Percentiles rank a stretch among this genome's conserved stretches.
Conservation (phyloP, 2,888 invertebrate genomes). For the Luffia ferchaultella region DNA sequence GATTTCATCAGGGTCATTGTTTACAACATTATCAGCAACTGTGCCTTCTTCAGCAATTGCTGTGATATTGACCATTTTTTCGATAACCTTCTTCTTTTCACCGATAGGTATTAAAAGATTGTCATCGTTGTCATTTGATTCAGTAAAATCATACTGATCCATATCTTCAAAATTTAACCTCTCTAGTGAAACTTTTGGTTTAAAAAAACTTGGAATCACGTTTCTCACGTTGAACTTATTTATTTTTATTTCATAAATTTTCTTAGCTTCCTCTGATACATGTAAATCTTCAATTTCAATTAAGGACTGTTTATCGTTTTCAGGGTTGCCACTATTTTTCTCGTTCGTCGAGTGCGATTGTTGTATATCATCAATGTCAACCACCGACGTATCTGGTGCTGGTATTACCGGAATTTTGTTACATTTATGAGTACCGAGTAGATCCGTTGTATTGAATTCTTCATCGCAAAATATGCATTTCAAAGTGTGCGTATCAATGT, state of each 20-base stretch:
- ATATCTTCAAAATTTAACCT: background rate
- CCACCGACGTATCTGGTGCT: background rate
- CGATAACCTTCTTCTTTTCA: too few relatives aligned
- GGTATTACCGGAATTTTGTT: background rate
- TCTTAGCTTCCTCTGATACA: background rate
- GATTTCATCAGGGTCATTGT: too few relatives aligned
- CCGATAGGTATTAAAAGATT: too few relatives aligned
- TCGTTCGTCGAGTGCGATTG: background rate
- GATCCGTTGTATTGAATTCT: background rate
- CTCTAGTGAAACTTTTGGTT: background rate
- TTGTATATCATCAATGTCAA: background rate
- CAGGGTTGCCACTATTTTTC: background rate
- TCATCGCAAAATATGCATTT: background rate
- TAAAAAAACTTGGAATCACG: background rate
- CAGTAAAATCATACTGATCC: too few relatives aligned
- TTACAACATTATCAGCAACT: too few relatives aligned
- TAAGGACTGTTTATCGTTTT: background rate
- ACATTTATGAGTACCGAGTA: background rate
- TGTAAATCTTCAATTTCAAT: background rate
- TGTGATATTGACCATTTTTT: too few relatives aligned
- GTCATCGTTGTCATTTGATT: too few relatives aligned
- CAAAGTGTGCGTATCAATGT: background rate
- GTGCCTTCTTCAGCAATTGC: too few relatives aligned
- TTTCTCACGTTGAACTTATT: background rate
- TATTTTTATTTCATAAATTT: background rate